These are phyloP conservation scores for Acipenser ruthenus DNA, from an alignment of 2,797 vertebrate species.

Conservation along the genomic window DNA sequence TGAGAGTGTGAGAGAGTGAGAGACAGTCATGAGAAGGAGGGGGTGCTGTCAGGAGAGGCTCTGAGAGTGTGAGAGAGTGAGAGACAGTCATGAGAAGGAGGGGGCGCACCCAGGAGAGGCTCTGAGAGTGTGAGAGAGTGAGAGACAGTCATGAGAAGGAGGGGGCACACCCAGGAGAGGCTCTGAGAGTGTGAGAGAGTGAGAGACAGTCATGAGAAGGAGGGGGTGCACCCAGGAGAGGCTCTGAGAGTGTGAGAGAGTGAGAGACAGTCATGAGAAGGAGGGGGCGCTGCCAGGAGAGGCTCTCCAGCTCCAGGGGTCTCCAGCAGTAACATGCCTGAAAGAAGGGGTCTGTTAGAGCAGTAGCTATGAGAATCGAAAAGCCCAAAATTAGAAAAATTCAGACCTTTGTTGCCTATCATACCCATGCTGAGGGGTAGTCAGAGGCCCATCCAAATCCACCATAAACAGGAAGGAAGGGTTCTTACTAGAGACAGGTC, in stretches of 20 bases:
- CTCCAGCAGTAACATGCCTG: conserved; percentile 22
- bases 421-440: conserved; percentile 62
- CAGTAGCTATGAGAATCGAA: conserved; percentile 38
- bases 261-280: too few species aligned
- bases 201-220: too few species aligned
- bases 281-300: too few species aligned
- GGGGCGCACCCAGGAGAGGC: too few species aligned
- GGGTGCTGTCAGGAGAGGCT: not conserved
- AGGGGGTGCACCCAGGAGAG: too few species aligned
- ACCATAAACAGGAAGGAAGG: conserved; percentile 66
- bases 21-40: not conserved
- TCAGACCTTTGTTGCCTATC: conserved; percentile 75
- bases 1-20: not conserved
- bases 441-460: conserved; percentile 65
- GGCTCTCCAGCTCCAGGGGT: too few species aligned
- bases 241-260: too few species aligned
- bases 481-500: conserved; percentile 90
- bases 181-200: too few species aligned
- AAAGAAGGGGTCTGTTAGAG: conserved; percentile 38
- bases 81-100: too few species aligned
- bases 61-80: not conserved
- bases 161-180: too few species aligned
- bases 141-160: too few species aligned
- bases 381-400: conserved; percentile 78
- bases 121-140: too few species aligned